Conservation (phyloP, 1,140 invertebrate genomes). For the Hylyphantes graminicola region DNA sequence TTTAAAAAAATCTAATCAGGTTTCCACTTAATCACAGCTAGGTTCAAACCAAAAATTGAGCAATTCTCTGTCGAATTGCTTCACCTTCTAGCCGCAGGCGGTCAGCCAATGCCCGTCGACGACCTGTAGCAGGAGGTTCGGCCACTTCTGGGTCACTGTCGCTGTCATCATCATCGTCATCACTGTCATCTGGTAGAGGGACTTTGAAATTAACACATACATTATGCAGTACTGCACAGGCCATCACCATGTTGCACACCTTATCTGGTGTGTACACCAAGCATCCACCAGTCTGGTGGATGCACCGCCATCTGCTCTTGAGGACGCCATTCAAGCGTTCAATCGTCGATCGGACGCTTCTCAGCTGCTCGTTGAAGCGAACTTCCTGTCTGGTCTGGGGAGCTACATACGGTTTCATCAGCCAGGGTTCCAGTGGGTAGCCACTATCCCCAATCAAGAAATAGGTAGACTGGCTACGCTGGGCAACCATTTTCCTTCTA, state of each 20-base stretch:
- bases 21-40: no score
- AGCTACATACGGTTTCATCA: background rate
- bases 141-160: no score
- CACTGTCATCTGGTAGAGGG: background rate
- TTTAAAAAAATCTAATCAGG: no score
- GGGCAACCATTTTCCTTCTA: background rate
- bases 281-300: background rate
- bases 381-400: background rate
- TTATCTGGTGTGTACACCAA: background rate
- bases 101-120: no score
- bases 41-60: no score
- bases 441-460: conserved; percentile 6
- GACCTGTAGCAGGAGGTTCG: no score
- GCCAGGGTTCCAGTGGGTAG: conserved; percentile 17
- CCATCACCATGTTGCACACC: background rate
- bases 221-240: conserved; percentile 1
- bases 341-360: background rate
- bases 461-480: background rate
- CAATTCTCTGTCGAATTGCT: no score
- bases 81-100: no score
- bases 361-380: background rate
- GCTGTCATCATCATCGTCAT: no score
- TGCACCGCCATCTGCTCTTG: background rate
- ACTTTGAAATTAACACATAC: background rate
- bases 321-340: conserved; percentile 26